Base-by-base conservation (phyloP, 2,888 invertebrate species). In the Amphipoea lucens region DNA sequence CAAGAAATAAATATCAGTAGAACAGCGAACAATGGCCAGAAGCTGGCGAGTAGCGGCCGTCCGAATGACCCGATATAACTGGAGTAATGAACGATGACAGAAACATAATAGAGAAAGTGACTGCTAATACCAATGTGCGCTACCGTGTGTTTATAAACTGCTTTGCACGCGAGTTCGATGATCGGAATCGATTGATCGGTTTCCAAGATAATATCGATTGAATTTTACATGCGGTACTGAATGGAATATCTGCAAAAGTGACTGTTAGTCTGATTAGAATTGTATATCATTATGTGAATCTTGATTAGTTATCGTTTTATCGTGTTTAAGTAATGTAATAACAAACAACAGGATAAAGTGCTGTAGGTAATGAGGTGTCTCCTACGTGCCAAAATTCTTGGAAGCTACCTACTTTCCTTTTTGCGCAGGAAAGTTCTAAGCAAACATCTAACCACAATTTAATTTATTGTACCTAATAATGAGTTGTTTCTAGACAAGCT, bases 91-190 rank as follows among this genome's bases (percentile, higher is more conserved):
- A 85, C 84, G 84, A 85, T 81, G 88, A 89, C 90, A 90, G 86
- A 87, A 87, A 84, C 86, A 90, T 84, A 90, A 90, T 89, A 85
- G 92, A 88, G 92, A 92, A 91, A 92, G 92, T 91, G 81, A 86
- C 76, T 73, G 75, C 66, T 62, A 72, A 80, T 82, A 73, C 74
- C 57, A 74, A 76, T 83, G 67, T 76, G 62, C 73, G 83, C 79
- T 81, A 81, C 87, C 79, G 79, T 83, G 72, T 82, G 81, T 84
- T 80, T 78, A 71, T 81, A 76, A 69, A 77, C 74, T 57, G 71
- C 71, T 81, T 71, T 74, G 68, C 87, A 84, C 81, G 78, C 84
- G 70, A 81, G 86, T 85, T 88, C 72, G 86, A 81, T 66, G 75
- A 88, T 81, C 82, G 65, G 75, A 74, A 74, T 81, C 85, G 85